A percentile compares a stretch with the other conserved stretches of the same genome.
phyloP scores from a whole-genome alignment of 2,113 vertebrate genomes.

The Petrocephalus zakoni region DNA sequence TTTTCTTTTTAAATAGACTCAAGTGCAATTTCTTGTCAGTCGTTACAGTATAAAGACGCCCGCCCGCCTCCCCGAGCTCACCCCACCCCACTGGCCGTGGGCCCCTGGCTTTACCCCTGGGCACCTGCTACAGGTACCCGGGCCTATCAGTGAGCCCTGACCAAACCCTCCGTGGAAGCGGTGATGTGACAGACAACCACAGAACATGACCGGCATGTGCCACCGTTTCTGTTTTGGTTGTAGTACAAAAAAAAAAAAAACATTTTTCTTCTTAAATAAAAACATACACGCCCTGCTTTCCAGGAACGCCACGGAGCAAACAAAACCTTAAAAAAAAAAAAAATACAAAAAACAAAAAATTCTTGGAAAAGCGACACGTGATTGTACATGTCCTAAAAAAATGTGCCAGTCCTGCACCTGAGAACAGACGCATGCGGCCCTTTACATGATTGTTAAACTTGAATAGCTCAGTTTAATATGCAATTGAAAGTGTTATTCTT shows the following conservation, averaged over 20 bases:
- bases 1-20: constrained; percentile 44
- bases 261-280: background rate
- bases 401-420: background rate
- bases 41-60: constrained; percentile 35
- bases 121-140: background rate
- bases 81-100: background rate
- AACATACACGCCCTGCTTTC: background rate
- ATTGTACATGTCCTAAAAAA: background rate
- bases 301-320: constrained; percentile 22
- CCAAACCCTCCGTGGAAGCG: no score
- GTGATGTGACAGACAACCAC: background rate
- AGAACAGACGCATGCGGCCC: background rate
- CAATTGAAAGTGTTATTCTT: background rate
- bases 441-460: background rate
- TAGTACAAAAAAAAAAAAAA: background rate
- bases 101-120: background rate
- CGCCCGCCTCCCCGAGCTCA: background rate
- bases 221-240: background rate
- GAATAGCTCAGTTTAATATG: background rate
- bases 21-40: constrained; percentile 70
- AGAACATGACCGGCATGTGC: background rate
- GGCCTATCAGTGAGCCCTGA: background rate
- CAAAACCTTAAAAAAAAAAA: background rate
- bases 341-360: constrained; percentile 20
- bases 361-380: background rate